Conservation (phyloP, 2,888 invertebrate species). For the Drosophila yooni region DNA sequence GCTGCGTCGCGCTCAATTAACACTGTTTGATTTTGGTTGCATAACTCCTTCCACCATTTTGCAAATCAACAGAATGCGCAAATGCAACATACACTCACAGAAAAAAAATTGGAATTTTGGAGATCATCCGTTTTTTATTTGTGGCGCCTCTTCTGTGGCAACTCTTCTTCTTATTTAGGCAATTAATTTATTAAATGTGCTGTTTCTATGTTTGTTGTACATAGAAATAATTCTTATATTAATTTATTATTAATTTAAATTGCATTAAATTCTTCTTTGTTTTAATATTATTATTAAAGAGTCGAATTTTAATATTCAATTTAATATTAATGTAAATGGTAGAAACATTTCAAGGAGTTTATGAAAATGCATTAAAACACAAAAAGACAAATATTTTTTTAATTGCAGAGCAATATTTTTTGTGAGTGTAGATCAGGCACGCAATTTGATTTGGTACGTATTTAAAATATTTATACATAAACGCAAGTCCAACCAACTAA, state of each 20-base stretch:
- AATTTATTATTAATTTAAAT: no score
- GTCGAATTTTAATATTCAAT: no score
- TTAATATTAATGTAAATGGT: no score
- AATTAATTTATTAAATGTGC: background rate
- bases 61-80: constrained; percentile 31
- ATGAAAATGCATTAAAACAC: background rate
- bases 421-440: background rate
- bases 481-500: constrained; percentile 41
- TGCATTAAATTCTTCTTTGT: no score
- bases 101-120: background rate
- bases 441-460: constrained; percentile 66
- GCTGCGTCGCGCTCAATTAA: constrained; percentile 67
- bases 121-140: background rate
- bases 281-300: no score
- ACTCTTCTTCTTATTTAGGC: background rate
- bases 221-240: background rate
- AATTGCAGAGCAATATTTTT: background rate
- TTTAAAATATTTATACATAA: constrained; percentile 76
- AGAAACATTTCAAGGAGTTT: no score
- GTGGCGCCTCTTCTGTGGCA: background rate
- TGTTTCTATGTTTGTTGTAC: background rate
- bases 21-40: constrained; percentile 65
- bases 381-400: no score
- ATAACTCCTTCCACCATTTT: constrained; percentile 63
- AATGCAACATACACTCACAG: background rate